Conservation (phyloP, 92 coral and sea anemone genomes). For the Metridium senile region DNA sequence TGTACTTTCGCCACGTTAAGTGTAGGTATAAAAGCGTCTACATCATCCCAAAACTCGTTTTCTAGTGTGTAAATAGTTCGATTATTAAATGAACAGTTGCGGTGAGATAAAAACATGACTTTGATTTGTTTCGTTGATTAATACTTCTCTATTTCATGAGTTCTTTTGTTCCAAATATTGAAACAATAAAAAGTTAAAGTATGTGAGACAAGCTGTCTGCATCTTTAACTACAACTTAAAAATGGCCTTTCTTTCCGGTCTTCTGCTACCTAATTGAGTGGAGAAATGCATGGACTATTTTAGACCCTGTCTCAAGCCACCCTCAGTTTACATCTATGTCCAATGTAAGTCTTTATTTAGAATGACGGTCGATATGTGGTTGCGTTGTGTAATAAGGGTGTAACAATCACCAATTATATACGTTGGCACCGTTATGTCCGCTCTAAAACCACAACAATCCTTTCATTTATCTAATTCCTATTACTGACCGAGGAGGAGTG, state of each 20-base stretch:
- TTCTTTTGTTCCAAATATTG: background rate
- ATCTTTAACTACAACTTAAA: background rate
- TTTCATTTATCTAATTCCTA: background rate
- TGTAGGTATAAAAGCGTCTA: background rate
- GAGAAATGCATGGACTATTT: background rate
- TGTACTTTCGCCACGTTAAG: slow-evolving; percentile 7
- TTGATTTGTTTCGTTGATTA: background rate
- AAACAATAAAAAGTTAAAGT: slow-evolving; percentile 5
- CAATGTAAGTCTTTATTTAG: background rate
- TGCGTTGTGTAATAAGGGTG: background rate
- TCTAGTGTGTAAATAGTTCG: background rate
- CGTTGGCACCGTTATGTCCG: slow-evolving; percentile 36
- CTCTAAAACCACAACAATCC: slow-evolving; percentile 20
- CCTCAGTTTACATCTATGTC: no score
- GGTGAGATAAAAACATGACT: background rate
- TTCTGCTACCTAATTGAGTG: no score
- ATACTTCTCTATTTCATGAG: background rate
- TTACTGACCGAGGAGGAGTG: slow-evolving; percentile 6
- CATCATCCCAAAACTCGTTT: background rate
- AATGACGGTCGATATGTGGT: background rate
- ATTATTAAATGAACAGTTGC: background rate
- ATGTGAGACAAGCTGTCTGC: slow-evolving; percentile 3
- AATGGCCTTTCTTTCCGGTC: slow-evolving; percentile 8
- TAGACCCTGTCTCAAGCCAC: background rate
- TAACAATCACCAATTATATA: slow-evolving; percentile 3